Conservation (phyloP, 2,797 vertebrate species). For the Urophycis tenuis region DNA sequence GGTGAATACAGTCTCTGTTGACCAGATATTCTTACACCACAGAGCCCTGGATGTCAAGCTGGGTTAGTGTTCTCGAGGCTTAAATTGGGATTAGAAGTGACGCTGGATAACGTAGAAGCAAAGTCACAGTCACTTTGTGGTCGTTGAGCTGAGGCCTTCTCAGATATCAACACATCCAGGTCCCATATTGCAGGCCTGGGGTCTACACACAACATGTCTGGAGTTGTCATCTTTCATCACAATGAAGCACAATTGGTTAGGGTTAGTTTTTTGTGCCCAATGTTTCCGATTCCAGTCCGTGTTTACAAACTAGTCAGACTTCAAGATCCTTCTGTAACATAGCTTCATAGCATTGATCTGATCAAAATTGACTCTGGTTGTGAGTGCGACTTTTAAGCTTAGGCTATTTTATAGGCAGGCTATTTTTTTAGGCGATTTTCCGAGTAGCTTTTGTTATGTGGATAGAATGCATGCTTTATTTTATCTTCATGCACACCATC, state of each 20-base stretch:
- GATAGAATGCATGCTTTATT: not conserved
- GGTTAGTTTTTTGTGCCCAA: not conserved
- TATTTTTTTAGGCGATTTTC: no score
- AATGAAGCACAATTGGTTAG: not conserved
- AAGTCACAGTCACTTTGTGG: not conserved
- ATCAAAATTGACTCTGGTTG: not conserved
- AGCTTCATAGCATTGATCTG: no score
- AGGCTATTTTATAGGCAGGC: not conserved
- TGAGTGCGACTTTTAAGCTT: not conserved
- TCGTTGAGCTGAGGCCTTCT: not conserved
- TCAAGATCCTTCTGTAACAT: not conserved
- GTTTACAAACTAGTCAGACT: not conserved
- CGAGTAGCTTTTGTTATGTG: not conserved
- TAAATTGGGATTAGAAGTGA: slow-evolving; percentile 52
- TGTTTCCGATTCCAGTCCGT: no score
- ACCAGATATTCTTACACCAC: slow-evolving; percentile 4
- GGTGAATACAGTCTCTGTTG: not conserved
- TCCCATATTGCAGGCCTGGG: not conserved
- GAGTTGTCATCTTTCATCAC: not conserved
- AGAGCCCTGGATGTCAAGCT: slow-evolving; percentile 27
- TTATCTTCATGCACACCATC: not conserved
- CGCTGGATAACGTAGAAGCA: not conserved
- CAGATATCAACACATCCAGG: not conserved
- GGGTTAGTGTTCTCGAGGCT: slow-evolving; percentile 21
- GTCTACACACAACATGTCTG: not conserved